Evolutionary conservation across 2,113 vertebrate species (phyloP).

Genomic region (Oplegnathus fasciatus): DNA sequence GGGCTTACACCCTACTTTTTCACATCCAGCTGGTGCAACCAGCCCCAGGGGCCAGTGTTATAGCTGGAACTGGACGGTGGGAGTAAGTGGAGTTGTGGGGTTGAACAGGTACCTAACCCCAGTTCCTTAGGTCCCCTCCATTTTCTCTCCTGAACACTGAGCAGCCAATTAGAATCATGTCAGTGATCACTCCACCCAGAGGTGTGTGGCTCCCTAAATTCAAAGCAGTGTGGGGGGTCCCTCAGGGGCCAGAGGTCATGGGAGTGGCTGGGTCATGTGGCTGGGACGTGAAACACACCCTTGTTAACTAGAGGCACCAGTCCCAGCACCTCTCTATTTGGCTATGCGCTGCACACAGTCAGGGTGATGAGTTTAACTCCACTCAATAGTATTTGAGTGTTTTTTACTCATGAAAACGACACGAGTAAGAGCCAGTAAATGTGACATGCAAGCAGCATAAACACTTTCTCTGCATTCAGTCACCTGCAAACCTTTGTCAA

Average conservation of each 20-base stretch:
- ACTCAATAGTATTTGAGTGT: background rate
- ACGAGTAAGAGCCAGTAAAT: constrained; percentile 9
- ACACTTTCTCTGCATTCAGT: constrained; percentile 6
- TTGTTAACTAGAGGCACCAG: constrained; percentile 37
- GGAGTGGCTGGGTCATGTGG: constrained; percentile 32
- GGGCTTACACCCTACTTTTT: too few species aligned
- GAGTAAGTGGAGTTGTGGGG: background rate
- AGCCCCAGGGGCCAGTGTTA: background rate
- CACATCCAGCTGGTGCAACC: too few species aligned
- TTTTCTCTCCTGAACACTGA: background rate
- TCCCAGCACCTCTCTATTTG: background rate
- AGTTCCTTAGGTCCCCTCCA: background rate
- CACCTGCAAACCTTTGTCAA: background rate
- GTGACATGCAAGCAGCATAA: constrained; percentile 34
- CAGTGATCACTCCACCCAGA: constrained; percentile 26
- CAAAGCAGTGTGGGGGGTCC: constrained; percentile 48
- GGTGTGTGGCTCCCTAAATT: constrained; percentile 46
- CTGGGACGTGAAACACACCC: constrained; percentile 29
- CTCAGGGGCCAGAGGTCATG: constrained; percentile 30
- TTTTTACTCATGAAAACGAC: background rate
- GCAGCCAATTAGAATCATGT: constrained; percentile 37
- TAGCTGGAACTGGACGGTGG: background rate
- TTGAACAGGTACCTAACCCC: background rate
- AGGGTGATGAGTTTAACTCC: background rate
- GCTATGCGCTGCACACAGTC: background rate